phyloP scores from a whole-genome alignment of 2,113 vertebrate species.

The Dipodomys spectabilis region DNA sequence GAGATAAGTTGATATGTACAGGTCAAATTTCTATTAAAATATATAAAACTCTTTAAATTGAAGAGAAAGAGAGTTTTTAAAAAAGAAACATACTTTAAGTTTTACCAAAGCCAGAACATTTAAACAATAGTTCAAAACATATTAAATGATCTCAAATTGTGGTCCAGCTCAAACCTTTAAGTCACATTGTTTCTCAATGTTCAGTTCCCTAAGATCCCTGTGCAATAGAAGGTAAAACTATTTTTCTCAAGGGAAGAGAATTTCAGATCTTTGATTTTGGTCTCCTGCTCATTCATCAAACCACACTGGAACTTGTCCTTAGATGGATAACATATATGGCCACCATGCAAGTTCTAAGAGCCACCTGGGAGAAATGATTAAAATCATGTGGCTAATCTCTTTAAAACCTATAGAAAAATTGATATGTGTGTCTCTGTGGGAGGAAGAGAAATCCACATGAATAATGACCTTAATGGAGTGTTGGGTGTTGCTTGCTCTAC shows the following conservation, averaged over 20 bases:
- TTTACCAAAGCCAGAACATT: conserved; percentile 69
- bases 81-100: conserved; percentile 41
- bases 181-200: conserved; percentile 58
- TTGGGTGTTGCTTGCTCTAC: conserved; percentile 70
- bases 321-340: conserved; percentile 63
- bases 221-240: conserved; percentile 59
- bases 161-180: conserved; percentile 45
- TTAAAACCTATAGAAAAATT: conserved; percentile 78
- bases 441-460: conserved; percentile 76
- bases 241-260: conserved; percentile 53
- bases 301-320: conserved; percentile 65
- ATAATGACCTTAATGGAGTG: conserved; percentile 68
- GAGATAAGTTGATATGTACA: conserved; percentile 60
- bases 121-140: conserved; percentile 63
- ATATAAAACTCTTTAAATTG: conserved; percentile 47
- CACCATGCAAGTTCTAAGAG: conserved; percentile 77
- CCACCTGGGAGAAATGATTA: conserved; percentile 80
- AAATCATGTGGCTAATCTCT: conserved; percentile 78
- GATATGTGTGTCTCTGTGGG: conserved; percentile 69
- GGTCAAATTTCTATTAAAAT: conserved; percentile 51
- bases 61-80: conserved; percentile 27
- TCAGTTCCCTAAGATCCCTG: conserved; percentile 28
- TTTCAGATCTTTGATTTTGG: conserved; percentile 66
- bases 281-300: conserved; percentile 70
- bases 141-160: conserved; percentile 63